These are phyloP conservation scores for Asarcornis scutulata DNA, from an alignment of 2,113 vertebrate genomes.

Conservation along the genomic window DNA sequence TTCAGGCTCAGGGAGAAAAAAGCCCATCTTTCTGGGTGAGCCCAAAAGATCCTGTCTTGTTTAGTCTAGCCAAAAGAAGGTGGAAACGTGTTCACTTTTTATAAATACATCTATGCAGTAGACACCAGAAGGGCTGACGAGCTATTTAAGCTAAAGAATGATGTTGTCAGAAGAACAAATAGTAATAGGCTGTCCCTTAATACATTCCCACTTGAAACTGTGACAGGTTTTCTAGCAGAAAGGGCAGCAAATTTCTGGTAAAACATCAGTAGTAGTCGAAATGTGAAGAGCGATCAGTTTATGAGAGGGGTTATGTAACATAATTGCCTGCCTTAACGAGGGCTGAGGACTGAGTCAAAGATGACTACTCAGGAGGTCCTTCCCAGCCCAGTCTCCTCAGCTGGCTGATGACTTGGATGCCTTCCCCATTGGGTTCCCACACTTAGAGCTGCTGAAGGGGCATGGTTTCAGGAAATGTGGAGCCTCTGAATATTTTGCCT, in stretches of 20 bases:
- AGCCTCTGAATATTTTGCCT: neutral
- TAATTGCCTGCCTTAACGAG: neutral
- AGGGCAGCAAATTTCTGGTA: slow-evolving; percentile 1
- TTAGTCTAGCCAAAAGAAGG: neutral
- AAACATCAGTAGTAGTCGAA: neutral
- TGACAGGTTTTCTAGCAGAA: slow-evolving; percentile 8
- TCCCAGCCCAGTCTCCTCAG: neutral
- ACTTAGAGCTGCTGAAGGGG: neutral
- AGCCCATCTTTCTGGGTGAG: neutral
- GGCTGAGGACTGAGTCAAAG: neutral
- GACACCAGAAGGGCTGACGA: neutral
- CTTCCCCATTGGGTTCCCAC: neutral
- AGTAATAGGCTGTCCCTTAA: neutral
- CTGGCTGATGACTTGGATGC: neutral
- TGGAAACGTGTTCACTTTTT: neutral
- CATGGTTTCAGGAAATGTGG: neutral
- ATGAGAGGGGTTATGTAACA: neutral
- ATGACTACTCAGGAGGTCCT: neutral
- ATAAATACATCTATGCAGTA: neutral
- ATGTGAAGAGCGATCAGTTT: neutral
- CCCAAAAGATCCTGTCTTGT: neutral
- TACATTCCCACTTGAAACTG: neutral
- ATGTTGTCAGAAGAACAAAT: slow-evolving; percentile 8
- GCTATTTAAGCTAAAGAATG: neutral
- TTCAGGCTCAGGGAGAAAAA: neutral